These are phyloP conservation scores for Mylabris sibirica DNA, from an alignment of 2,888 invertebrate species.

Conservation along the genomic window DNA sequence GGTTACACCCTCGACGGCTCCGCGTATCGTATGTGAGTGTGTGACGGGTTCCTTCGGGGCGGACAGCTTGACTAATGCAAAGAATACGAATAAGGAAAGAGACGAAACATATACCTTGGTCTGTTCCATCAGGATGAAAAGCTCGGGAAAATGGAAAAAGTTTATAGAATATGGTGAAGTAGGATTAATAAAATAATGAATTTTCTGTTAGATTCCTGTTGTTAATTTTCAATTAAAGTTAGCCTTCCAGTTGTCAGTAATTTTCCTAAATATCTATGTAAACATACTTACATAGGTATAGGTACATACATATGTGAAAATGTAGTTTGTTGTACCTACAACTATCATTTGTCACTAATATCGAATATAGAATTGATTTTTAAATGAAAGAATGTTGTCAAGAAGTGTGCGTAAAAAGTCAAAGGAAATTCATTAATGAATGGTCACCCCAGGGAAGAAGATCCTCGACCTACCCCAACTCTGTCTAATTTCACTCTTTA, in stretches of 20 bases:
- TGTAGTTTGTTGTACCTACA: background rate
- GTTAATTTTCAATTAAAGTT: background rate
- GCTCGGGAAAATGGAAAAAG: constrained; percentile 19
- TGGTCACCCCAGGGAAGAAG: constrained; percentile 46
- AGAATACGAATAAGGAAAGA: constrained; percentile 38
- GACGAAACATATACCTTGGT: constrained; percentile 24
- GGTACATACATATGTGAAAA: background rate
- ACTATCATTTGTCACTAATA: background rate
- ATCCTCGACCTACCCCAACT: constrained; percentile 59
- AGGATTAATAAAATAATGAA: constrained; percentile 18
- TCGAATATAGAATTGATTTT: background rate
- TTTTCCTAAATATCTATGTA: background rate
- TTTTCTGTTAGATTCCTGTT: constrained; percentile 10
- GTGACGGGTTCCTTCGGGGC: constrained; percentile 56
- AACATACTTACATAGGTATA: background rate
- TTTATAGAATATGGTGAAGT: constrained; percentile 12
- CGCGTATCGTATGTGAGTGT: constrained; percentile 61
- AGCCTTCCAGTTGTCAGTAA: background rate
- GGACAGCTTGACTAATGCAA: constrained; percentile 52
- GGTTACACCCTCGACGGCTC: constrained; percentile 53
- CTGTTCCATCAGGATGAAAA: constrained; percentile 10
- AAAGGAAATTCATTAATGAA: constrained; percentile 40
- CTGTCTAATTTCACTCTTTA: constrained; percentile 61
- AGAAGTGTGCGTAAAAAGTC: constrained; percentile 10
- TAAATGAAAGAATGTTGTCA: background rate